Base-by-base conservation (phyloP, 1,140 invertebrate species). In the Camponotus floridanus region DNA sequence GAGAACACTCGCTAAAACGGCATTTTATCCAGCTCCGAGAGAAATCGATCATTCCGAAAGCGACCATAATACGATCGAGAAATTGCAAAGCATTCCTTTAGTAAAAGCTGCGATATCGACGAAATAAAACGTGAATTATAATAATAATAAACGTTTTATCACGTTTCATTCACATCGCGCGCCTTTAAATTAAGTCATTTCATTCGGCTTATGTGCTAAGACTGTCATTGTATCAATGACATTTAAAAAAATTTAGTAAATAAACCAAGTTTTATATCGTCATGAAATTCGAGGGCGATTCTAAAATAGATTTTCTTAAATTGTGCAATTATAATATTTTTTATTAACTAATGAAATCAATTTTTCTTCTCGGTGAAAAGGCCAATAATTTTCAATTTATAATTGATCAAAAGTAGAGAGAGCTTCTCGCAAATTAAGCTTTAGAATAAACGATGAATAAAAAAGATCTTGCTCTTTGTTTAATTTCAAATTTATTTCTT, bases 11-110 rank as follows among this genome's bases (percentile, higher is more conserved):
- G 51, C 45, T 71, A 61, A 88, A 76, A 62, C 64, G 76, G 73
- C 51, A 61, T 88, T 42, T 86, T 88, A 89, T 80, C 59, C 71
- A 81, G 42, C 71, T 42, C 71, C 7, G 15, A 51, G 42, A 73
- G 70, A 62, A 83, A 88, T 88, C 87, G 70, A 86, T 88, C 85
- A 86, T 86, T 55, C 76, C 9, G 9, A 65, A 36, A 26, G 67
- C 39, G 70, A 59, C 55, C 57, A 70, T 81, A 81, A 86, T 86
- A 74, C 61, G 26, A 89, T 88, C 48, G 55, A 84, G 84, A 88
- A 74, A 88, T 88, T 78, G 74, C 55, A 64, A 76, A 68, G 48
- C 39, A 80, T 48, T 61, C 26, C 45, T 86, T 88, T 62, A 59
- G 8, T 86, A 68, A 57, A 76, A 21, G 11, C 26, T 13, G 57